Evolutionary conservation across 2,113 vertebrate species (phyloP).

Genomic region (Macrotis lagotis): DNA sequence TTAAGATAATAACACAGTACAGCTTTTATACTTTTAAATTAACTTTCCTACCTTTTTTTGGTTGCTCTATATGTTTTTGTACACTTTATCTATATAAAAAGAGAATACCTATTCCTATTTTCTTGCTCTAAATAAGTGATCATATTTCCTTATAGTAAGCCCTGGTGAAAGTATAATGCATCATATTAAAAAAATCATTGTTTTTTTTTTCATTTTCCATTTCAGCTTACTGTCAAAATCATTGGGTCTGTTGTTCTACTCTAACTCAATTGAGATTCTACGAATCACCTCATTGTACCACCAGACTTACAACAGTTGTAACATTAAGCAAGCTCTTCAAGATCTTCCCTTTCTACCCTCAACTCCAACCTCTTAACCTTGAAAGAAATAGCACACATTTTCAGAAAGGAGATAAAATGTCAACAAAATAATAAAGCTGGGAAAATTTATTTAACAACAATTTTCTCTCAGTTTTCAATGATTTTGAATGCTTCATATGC

Average conservation of each 20-base stretch:
- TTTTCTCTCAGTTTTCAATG: neutral
- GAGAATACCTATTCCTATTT: neutral
- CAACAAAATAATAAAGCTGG: neutral
- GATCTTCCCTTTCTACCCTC: neutral
- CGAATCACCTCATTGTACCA: neutral
- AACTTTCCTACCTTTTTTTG: neutral
- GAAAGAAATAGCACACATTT: neutral
- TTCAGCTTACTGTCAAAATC: neutral
- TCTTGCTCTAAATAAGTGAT: neutral
- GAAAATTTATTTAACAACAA: neutral
- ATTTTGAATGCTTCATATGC: neutral
- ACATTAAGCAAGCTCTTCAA: neutral
- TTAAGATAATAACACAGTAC: neutral
- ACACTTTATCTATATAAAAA: neutral
- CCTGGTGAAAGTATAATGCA: neutral
- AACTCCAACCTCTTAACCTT: neutral
- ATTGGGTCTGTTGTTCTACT: neutral
- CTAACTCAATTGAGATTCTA: neutral
- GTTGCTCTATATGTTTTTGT: neutral
- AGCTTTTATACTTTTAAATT: neutral
- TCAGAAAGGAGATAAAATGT: neutral
- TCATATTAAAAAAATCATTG: neutral
- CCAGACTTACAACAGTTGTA: neutral
- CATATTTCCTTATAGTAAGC: neutral
- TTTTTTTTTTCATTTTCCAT: neutral